Conservation (phyloP, 1,140 invertebrate genomes). For the Schlechtendalia chinensis region DNA sequence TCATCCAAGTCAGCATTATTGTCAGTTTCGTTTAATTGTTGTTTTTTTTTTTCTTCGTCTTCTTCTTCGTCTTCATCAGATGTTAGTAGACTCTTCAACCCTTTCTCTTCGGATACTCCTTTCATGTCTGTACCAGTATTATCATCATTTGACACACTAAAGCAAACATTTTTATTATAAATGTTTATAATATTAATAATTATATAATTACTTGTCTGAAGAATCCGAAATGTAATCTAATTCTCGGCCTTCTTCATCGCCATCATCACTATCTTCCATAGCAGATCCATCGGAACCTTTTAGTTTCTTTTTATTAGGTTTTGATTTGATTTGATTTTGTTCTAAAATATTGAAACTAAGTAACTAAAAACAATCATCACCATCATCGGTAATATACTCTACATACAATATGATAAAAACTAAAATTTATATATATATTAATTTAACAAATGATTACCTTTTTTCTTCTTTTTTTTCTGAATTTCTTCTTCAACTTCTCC, state of each 20-base stretch:
- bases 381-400: no score
- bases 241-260: constrained; percentile 91
- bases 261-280: constrained; percentile 93
- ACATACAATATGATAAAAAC: no score
- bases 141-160: constrained; percentile 73
- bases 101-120: constrained; percentile 74
- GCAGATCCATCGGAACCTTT: constrained; percentile 81
- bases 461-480: constrained; percentile 64
- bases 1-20: constrained; percentile 58
- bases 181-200: constrained; percentile 27
- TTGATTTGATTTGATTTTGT: constrained; percentile 51
- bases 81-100: constrained; percentile 77
- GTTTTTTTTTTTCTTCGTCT: constrained; percentile 80
- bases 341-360: constrained; percentile 3
- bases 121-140: constrained; percentile 73
- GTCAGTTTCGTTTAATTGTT: constrained; percentile 49
- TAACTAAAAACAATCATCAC: no score
- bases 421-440: no score
- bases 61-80: constrained; percentile 89
- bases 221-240: constrained; percentile 84
- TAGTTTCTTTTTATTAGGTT: constrained; percentile 71
- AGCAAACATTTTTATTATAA: constrained; percentile 10
- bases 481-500: constrained; percentile 68
- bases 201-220: constrained; percentile 62
- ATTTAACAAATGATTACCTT: constrained; percentile 58